Evolutionary conservation across 1,140 invertebrate species (phyloP).

Genomic region (Cyclargus thomasi): DNA sequence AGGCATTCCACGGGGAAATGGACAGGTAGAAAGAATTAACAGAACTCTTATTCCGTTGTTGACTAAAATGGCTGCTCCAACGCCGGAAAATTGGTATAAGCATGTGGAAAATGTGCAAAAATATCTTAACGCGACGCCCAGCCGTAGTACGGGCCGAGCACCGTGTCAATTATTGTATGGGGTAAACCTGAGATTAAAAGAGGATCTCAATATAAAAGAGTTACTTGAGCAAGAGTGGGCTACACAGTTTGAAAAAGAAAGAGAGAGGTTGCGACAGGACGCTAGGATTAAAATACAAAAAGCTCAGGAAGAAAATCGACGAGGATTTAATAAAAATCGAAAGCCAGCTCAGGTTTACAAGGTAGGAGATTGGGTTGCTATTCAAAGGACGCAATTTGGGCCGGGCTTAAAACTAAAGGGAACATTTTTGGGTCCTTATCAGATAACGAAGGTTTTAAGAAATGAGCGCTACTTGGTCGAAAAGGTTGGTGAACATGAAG

Average conservation of each 20-base stretch:
- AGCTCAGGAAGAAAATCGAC: constrained; percentile 45
- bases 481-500: constrained; percentile 17
- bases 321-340: constrained; percentile 39
- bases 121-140: constrained; percentile 38
- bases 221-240: constrained; percentile 41
- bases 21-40: too few species aligned
- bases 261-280: constrained; percentile 24
- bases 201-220: constrained; percentile 30
- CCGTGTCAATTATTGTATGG: constrained; percentile 41
- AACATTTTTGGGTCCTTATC: constrained; percentile 57
- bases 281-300: constrained; percentile 43
- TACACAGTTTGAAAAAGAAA: constrained; percentile 27
- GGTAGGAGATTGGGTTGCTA: constrained; percentile 48
- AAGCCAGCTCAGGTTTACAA: constrained; percentile 33
- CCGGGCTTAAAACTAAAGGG: constrained; percentile 43
- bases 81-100: constrained; percentile 44
- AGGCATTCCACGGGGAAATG: too few species aligned
- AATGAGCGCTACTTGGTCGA: constrained; percentile 35
- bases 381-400: constrained; percentile 50
- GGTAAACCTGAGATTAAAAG: constrained; percentile 39
- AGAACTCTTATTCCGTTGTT: too few species aligned
- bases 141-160: constrained; percentile 30
- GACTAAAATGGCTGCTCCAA: constrained; percentile 39
- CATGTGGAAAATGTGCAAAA: constrained; percentile 40
- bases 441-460: constrained; percentile 28